Evolutionary conservation across 2,113 vertebrate genomes (phyloP), one percentile per base, ranked within the genome.

Genomic region (Pollachius pollachius): DNA sequence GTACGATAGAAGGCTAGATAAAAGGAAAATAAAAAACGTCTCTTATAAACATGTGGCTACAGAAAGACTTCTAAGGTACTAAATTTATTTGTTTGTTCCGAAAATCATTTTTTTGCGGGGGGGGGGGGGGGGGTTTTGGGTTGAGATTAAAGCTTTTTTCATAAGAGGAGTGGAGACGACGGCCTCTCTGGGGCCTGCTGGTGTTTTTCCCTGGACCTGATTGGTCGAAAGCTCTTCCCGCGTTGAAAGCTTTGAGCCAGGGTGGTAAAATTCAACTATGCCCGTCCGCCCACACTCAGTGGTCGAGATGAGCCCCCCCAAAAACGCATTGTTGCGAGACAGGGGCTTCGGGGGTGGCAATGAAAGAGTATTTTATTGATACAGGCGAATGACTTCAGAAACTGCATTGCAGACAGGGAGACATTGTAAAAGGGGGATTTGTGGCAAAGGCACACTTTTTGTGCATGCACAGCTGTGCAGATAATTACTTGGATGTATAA

Each of bases 11-110:
- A 89, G 89, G 88, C 89, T 91, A 90, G 92, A 93, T 93, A 91
- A 93, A 93, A 93, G 92, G 84, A 74, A 52, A 57, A 72, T 66
- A 81, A 73, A 85, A 82, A 77, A 70, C 72, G 9, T 88, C 78
- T 88, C 78, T 68, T 69, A 81, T 81, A 91, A 91, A 89, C 80
- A 84, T 27, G 58, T 80, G 81, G 77, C 81, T 41, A 37, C 66
- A 89, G 86, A 92, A 80, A 85, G 81, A 91, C 89, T 92, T 93
- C 92, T 92, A 78, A 92, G 90, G 90, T 89, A 87, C 67, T 86
- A 84, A 89, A 88, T 90, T 88, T 77, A 89, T 87, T 85, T 76
- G 88, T 90, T 88, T 77, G 88, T 87, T 85, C 77, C 57, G 72
- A 79, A 84, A 82, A 56, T 81, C 37, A 77, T 84, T 57, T 57